Conservation (phyloP, 2,888 invertebrate species). For the Ochropleura leucogaster region DNA sequence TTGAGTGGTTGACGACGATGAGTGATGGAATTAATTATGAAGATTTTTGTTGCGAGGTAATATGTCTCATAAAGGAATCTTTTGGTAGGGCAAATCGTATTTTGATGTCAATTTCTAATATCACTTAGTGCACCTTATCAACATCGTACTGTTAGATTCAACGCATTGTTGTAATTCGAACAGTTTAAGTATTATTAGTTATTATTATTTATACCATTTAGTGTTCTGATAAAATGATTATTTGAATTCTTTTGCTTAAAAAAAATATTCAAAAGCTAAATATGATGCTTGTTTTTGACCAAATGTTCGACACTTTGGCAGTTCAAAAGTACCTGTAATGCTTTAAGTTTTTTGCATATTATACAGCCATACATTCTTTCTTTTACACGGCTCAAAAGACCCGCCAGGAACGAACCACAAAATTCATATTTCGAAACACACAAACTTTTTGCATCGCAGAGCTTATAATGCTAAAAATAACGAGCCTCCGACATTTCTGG, state of each 20-base stretch:
- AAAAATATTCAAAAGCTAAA: background rate
- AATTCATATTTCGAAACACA: slow-evolving; percentile 44
- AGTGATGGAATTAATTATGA: slow-evolving; percentile 20
- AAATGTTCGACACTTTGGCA: background rate
- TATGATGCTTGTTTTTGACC: background rate
- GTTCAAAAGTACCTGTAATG: background rate
- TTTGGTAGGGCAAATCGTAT: background rate
- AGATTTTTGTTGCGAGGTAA: background rate
- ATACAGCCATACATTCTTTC: background rate
- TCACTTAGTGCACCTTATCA: background rate
- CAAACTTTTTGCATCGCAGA: slow-evolving; percentile 55
- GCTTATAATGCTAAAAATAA: slow-evolving; percentile 55
- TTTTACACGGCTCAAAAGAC: slow-evolving; percentile 21
- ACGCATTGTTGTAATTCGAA: background rate
- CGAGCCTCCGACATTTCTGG: slow-evolving; percentile 41
- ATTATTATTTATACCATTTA: too few relatives aligned
- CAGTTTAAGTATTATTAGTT: too few relatives aligned
- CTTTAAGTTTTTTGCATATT: background rate
- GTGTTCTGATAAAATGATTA: background rate
- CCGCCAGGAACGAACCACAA: slow-evolving; percentile 28
- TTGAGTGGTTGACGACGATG: slow-evolving; percentile 12
- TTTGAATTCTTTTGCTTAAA: background rate
- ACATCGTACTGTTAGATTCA: background rate
- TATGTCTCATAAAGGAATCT: background rate
- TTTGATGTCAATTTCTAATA: background rate